These are phyloP conservation scores for Myioborus miniatus DNA, from an alignment of 2,797 vertebrate species.

Conservation along the genomic window DNA sequence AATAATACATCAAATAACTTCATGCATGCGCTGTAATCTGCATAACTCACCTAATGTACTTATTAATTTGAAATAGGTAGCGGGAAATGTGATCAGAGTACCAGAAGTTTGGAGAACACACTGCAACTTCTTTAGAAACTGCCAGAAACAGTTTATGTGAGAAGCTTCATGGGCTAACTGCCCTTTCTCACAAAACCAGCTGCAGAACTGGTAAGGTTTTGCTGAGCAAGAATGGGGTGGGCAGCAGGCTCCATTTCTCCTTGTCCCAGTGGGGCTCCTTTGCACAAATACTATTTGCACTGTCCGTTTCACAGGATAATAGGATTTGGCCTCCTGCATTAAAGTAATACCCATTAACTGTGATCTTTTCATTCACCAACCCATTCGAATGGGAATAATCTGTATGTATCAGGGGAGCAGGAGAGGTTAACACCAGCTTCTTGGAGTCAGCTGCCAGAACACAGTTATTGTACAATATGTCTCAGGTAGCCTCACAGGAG, in stretches of 20 bases:
- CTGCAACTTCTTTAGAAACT: neutral
- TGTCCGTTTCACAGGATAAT: constrained; percentile 40
- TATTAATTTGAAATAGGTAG: neutral
- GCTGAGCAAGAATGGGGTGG: neutral
- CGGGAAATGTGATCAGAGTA: neutral
- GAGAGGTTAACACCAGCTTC: neutral
- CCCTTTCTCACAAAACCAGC: neutral
- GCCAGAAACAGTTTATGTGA: neutral
- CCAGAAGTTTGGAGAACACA: neutral
- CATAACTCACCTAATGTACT: constrained; percentile 7
- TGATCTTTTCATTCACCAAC: constrained; percentile 62
- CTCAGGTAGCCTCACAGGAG: constrained; percentile 48
- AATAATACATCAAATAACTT: constrained; percentile 41
- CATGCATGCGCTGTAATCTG: neutral
- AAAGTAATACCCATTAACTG: constrained; percentile 59
- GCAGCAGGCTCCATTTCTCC: neutral
- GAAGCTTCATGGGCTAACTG: neutral
- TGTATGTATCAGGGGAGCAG: neutral
- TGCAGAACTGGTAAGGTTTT: neutral
- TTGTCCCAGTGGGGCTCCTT: neutral
- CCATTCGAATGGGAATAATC: constrained; percentile 57
- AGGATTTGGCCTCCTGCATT: constrained; percentile 33
- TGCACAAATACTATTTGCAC: constrained; percentile 18
- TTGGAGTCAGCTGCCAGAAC: constrained; percentile 12
- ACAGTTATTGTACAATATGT: neutral